Percentiles rank a stretch among this genome's conserved stretches.
phyloP scores from a whole-genome alignment of 2,797 vertebrate genomes.

The Gallinago stenura region DNA sequence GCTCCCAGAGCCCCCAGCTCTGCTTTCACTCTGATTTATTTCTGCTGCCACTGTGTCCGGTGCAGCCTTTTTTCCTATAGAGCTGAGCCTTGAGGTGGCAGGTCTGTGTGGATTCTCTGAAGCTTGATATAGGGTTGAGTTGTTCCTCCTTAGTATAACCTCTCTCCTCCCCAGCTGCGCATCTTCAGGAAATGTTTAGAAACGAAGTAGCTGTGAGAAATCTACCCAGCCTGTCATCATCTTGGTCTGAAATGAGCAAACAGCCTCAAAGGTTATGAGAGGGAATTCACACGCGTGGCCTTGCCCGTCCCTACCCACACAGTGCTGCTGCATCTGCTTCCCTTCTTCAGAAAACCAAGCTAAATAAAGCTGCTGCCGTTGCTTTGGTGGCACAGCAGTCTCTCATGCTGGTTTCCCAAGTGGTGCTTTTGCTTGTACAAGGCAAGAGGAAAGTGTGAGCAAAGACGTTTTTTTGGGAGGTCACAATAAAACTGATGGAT shows the following conservation, averaged over 20 bases:
- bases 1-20: background rate
- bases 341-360: background rate
- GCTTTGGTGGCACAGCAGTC: background rate
- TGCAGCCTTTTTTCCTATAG: background rate
- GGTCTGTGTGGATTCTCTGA: background rate
- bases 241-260: background rate
- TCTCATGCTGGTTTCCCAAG: fast-evolving
- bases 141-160: background rate
- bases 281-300: background rate
- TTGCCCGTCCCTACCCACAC: background rate
- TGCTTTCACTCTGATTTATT: background rate
- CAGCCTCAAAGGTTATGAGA: background rate
- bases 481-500: background rate
- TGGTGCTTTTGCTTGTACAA: background rate
- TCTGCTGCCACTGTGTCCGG: background rate
- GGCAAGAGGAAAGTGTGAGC: background rate
- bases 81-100: background rate
- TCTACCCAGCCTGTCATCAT: background rate
- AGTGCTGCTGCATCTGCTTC: background rate
- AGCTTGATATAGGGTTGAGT: background rate
- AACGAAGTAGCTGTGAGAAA: background rate
- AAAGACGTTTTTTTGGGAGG: background rate
- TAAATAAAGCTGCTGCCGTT: background rate
- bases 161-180: background rate
- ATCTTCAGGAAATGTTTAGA: background rate